Base-by-base conservation (phyloP, 2,797 vertebrate species). In the Neosilurus mollespiculum region DNA sequence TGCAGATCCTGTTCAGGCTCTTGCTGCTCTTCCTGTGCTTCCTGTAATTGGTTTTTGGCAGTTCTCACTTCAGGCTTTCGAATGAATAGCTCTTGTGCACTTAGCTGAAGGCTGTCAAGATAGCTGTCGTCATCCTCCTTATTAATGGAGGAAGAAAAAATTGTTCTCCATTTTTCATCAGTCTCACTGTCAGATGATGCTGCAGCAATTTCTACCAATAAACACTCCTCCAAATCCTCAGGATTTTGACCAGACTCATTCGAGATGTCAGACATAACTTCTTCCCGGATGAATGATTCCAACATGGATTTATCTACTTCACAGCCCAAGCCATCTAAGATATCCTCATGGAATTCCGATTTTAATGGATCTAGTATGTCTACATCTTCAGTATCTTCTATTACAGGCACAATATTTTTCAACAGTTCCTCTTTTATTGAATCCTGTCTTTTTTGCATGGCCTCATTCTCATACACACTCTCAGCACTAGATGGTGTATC, bases 81-180 rank as follows among this genome's bases (percentile, higher is more conserved):
- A 62, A 95, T 92, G 86, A 95, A 95, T 54, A 95, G 94, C n/a
- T 95, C 95, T 81, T 94, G 93, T 43, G 94, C 94, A 67, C 93
- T 95, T 49, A 94, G 85, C 82, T 95, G 86, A 75, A 95, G 93
- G 82, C 89, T 93, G 82, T 95, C 95, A 86, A 95, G 88, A 84
- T 95, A 95, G 56, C 93, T 94, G 86, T 95, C 95, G 56, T 95
- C 94, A 15, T 95, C 94, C 88, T 95, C 95, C 88, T 86, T 95
- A 82, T 95, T 95, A 84, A 95, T 95, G 11, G 95, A 95, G 12
- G 95, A 95, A 16, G 95, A 95, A 85, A 95, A 95, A 87, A 95
- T 94, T 10, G 91, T 82, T 89, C 95, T 93, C 95, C 95, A 95
- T 87, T 94, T 95, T 3, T 95, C 95, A 61, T 95, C 93, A 0